Evolutionary conservation across 2,113 vertebrate species (phyloP).

Genomic region (Smithornis capensis): DNA sequence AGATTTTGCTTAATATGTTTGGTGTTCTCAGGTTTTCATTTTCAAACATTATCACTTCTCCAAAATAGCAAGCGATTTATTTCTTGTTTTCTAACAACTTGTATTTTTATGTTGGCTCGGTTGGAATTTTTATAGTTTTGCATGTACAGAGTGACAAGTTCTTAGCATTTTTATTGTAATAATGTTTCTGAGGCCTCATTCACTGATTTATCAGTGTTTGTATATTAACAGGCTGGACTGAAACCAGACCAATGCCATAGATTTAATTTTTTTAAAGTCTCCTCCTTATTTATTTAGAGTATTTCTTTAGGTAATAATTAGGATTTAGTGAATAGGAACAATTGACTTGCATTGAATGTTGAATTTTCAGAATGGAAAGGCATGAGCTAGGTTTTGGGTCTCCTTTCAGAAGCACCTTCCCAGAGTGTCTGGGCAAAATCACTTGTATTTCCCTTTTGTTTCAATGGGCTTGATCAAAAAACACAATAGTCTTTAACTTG

Average conservation of each 20-base stretch:
- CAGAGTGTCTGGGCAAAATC: not conserved
- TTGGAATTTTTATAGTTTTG: not conserved
- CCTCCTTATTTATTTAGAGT: not conserved
- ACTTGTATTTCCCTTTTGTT: not conserved
- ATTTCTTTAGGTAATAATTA: not conserved
- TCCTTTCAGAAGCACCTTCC: not conserved
- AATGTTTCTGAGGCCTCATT: not conserved
- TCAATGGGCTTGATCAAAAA: not conserved
- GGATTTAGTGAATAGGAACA: not conserved
- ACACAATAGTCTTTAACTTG: not conserved
- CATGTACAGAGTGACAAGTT: not conserved
- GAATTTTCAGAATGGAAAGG: not conserved
- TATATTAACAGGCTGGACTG: not conserved
- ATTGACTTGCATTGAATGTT: not conserved
- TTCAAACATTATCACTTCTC: constrained; percentile 28
- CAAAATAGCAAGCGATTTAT: constrained; percentile 42
- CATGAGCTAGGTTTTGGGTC: not conserved
- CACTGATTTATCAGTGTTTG: not conserved
- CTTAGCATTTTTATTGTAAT: not conserved
- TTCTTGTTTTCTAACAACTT: constrained; percentile 53
- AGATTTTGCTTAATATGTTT: constrained; percentile 43
- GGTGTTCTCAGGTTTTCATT: constrained; percentile 31
- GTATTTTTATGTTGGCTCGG: constrained; percentile 23
- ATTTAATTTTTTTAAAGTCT: not conserved
- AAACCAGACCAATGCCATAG: not conserved